Percentiles rank a stretch among this genome's conserved stretches.
These are phyloP conservation scores for Hyppa rectilinea DNA, from an alignment of 2,888 invertebrate genomes.

Conservation along the genomic window DNA sequence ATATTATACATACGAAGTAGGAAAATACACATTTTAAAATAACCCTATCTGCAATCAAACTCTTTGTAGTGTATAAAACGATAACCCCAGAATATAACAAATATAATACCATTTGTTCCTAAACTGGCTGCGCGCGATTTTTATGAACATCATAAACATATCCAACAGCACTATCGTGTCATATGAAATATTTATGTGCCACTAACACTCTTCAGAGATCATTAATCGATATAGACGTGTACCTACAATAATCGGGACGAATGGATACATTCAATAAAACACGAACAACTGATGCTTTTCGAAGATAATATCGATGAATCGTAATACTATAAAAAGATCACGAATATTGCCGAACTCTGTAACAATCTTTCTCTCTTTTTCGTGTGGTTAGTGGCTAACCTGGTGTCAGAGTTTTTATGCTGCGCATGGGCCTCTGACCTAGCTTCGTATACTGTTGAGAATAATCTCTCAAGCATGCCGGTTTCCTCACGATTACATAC, in stretches of 20 bases:
- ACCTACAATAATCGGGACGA: constrained; percentile 48
- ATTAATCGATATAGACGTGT: constrained; percentile 73
- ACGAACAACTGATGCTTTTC: neutral
- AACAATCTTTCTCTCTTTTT: too few relatives aligned
- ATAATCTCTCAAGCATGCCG: too few relatives aligned
- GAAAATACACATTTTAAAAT: constrained; percentile 6
- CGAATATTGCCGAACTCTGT: neutral
- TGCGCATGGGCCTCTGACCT: too few relatives aligned
- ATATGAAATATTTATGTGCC: constrained; percentile 82
- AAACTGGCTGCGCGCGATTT: constrained; percentile 73
- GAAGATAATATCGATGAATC: constrained; percentile 10
- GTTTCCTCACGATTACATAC: too few relatives aligned
- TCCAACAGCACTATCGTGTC: constrained; percentile 82
- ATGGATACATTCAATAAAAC: constrained; percentile 59
- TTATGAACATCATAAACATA: constrained; percentile 83
- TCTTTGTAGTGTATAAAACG: constrained; percentile 24
- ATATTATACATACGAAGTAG: neutral
- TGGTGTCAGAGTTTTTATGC: too few relatives aligned
- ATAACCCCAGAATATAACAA: constrained; percentile 61
- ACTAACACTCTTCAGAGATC: constrained; percentile 77
- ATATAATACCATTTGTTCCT: constrained; percentile 75
- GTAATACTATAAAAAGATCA: neutral
- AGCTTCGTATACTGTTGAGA: too few relatives aligned
- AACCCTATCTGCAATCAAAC: constrained; percentile 25
- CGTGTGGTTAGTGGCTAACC: too few relatives aligned